Evolutionary conservation across 2,113 vertebrate species (phyloP).

Genomic region (Fukomys damarensis): DNA sequence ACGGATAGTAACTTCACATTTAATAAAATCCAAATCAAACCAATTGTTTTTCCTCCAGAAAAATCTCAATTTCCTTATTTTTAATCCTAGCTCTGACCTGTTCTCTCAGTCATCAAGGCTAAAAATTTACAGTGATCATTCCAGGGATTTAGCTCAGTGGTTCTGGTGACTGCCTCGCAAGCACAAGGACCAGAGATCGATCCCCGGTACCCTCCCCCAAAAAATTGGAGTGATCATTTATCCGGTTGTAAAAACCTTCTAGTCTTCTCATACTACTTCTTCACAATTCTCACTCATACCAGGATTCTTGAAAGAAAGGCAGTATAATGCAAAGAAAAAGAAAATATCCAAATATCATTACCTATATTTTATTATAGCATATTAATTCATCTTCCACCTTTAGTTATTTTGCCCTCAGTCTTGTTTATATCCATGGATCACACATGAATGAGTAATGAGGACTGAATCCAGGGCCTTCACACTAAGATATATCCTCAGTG

Average conservation of each 20-base stretch:
- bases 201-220: too few relatives aligned
- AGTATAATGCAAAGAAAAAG: constrained; percentile 2
- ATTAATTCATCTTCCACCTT: neutral
- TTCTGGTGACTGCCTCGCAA: too few relatives aligned
- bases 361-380: neutral
- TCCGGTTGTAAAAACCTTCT: neutral
- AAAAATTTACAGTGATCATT: neutral
- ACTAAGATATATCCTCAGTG: neutral
- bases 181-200: too few relatives aligned
- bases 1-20: neutral
- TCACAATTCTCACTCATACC: neutral
- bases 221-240: neutral
- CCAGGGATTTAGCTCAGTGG: too few relatives aligned
- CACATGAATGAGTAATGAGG: neutral
- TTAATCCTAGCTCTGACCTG: neutral
- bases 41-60: constrained; percentile 4
- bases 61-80: neutral
- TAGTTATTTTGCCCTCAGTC: neutral
- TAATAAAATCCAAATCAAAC: constrained; percentile 10
- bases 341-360: constrained; percentile 14
- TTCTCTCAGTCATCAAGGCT: neutral
- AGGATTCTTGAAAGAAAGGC: neutral
- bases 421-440: neutral
- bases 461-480: neutral
- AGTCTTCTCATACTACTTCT: constrained; percentile 20